A percentile compares a stretch with the other conserved stretches of the same genome.
Evolutionary conservation across 2,797 vertebrate genomes (phyloP).

Genomic region (Tinamus major): DNA sequence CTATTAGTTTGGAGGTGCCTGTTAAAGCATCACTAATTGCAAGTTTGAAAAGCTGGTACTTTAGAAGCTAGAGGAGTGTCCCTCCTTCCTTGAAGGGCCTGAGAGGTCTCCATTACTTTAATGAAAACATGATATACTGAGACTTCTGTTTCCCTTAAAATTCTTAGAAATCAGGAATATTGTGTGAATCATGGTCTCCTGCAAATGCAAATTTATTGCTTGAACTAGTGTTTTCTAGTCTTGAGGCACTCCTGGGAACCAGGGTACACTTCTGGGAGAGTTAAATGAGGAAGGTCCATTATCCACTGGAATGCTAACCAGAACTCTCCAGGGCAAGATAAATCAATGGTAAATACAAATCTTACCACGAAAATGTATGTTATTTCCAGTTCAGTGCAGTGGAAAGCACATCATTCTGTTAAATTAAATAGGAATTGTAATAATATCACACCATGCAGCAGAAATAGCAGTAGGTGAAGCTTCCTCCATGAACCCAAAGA

Average conservation of each 20-base stretch:
- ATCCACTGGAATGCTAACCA: slow-evolving; percentile 59
- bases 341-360: slow-evolving; percentile 67
- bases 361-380: slow-evolving; percentile 7
- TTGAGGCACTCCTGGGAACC: neutral
- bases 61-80: neutral
- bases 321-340: slow-evolving; percentile 57
- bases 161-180: neutral
- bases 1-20: neutral
- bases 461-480: slow-evolving; percentile 70
- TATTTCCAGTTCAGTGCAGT: slow-evolving; percentile 50
- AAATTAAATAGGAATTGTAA: slow-evolving; percentile 74
- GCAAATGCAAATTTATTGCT: neutral
- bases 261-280: neutral
- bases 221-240: neutral
- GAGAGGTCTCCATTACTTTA: neutral
- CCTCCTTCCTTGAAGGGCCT: neutral
- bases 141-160: neutral
- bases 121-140: neutral
- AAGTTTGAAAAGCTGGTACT: neutral
- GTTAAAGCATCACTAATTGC: neutral
- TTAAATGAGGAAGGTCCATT: slow-evolving; percentile 53
- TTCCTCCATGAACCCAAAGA: slow-evolving; percentile 58
- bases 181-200: neutral
- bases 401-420: slow-evolving; percentile 59
- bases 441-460: slow-evolving; percentile 50